Base-by-base conservation (phyloP, 2,888 invertebrate species). In the Shargacucullia verbasci region DNA sequence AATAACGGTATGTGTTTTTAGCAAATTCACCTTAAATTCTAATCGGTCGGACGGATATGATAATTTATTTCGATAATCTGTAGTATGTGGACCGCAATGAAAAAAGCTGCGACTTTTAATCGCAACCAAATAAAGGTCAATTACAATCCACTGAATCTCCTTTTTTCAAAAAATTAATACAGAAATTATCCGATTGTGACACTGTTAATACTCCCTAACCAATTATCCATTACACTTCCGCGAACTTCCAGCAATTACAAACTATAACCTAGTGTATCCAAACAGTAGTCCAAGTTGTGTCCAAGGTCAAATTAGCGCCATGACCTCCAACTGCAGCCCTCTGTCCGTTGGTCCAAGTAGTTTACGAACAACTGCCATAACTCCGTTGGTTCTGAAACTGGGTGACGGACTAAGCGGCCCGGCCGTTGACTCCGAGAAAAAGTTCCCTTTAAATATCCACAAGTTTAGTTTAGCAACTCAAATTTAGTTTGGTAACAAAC, bases 341-440 rank as follows among this genome's bases (percentile, higher is more conserved):
- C 88, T 86, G 87, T 78, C 83, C 79, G 83, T 76, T 87, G 88
- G 90, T 83, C 90, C 91, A 91, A 93, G 89, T 93, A 93, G 92
- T 93, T 91, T 89, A 79, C 86, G 86, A 93, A 94, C 93, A 94
- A 94, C 92, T 94, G 94, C 93, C 93, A 94, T 94, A 93, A 94
- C 92, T 94, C 92, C 84, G 88, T 85, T 85, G 89, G 88, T 91
- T 92, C 93, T 81, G 89, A 91, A 94, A 94, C 94, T 93, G 91
- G 94, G 94, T 92, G 92, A 94, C 94, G 91, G 91, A 90, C 90
- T 85, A 87, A 85, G 80, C 87, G 92, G 90, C 89, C 87, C 87
- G 93, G 92, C 91, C 94, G 89, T 94, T 93, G 94, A 94, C 94
- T 93, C 89, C 89, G 91, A 90, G 93, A 94, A 93, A 94, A 94